Percentiles rank a stretch among this genome's conserved stretches.
These are phyloP conservation scores for Lomographa bimaculata DNA, from an alignment of 2,888 invertebrate genomes.

Conservation along the genomic window DNA sequence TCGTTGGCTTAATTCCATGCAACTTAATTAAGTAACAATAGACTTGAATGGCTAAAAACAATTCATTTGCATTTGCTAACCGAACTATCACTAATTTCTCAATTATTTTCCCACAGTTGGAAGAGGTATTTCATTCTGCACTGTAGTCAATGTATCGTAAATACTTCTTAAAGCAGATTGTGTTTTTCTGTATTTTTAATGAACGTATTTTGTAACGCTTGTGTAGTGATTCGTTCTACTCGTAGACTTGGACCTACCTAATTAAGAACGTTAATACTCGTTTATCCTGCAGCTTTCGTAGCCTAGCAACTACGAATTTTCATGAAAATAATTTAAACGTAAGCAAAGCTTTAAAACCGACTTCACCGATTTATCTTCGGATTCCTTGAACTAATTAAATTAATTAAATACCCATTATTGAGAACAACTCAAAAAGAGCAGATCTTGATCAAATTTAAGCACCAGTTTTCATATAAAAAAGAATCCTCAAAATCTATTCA, in stretches of 20 bases:
- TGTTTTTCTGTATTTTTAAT: conserved; percentile 25
- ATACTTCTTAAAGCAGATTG: conserved; percentile 14
- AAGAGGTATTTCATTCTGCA: conserved; percentile 13
- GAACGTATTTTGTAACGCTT: conserved; percentile 24
- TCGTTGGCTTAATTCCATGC: conserved; percentile 8
- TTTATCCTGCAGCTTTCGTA: no score
- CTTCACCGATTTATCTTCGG: no score
- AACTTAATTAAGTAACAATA: conserved; percentile 20
- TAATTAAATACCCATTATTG: no score
- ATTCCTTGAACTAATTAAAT: no score
- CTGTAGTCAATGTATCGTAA: conserved; percentile 9
- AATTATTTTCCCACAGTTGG: conserved; percentile 12
- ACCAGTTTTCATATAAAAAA: no score
- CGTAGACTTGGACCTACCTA: conserved; percentile 1
- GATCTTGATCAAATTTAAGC: no score
- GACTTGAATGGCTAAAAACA: conserved; percentile 16
- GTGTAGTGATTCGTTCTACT: conserved; percentile 14
- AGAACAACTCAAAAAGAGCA: no score
- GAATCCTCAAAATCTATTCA: no score
- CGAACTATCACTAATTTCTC: conserved; percentile 21
- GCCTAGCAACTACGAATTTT: no score
- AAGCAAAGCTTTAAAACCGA: no score
- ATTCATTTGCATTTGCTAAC: conserved; percentile 15
- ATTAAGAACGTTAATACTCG: no score
- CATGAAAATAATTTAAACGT: no score